Conservation (phyloP, 2,113 vertebrate genomes). For the Apodemus sylvaticus region DNA sequence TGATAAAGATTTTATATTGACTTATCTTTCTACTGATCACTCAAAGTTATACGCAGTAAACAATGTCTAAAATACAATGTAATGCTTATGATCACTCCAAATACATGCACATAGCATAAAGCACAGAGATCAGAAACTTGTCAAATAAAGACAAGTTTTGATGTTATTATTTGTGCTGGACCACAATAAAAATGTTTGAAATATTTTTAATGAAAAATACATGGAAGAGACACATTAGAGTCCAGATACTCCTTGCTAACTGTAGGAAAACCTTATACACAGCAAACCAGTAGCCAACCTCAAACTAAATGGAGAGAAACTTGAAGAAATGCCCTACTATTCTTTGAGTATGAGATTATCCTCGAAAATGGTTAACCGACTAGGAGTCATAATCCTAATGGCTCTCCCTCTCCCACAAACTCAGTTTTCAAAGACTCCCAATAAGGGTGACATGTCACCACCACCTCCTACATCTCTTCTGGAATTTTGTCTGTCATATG, state of each 20-base stretch:
- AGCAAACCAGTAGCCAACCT: too few species aligned
- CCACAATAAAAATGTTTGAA: background rate
- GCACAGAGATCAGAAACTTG: background rate
- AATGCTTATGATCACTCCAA: background rate
- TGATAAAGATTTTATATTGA: background rate
- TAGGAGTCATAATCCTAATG: background rate
- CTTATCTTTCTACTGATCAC: background rate
- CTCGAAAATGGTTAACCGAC: background rate
- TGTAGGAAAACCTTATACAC: background rate
- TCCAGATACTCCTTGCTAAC: background rate
- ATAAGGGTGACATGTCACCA: background rate
- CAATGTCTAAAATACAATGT: background rate
- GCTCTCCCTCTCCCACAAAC: background rate
- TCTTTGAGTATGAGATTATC: background rate
- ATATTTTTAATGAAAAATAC: slow-evolving; percentile 27
- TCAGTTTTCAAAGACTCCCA: background rate
- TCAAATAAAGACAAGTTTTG: background rate
- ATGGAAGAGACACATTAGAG: background rate
- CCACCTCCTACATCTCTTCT: background rate
- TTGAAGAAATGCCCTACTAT: background rate
- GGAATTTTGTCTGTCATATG: background rate
- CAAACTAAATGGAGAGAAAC: too few species aligned
- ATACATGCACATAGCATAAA: background rate
- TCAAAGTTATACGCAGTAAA: background rate
- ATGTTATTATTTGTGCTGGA: background rate